phyloP scores from a whole-genome alignment of 2,888 invertebrate species.

The Lissonota sp. region DNA sequence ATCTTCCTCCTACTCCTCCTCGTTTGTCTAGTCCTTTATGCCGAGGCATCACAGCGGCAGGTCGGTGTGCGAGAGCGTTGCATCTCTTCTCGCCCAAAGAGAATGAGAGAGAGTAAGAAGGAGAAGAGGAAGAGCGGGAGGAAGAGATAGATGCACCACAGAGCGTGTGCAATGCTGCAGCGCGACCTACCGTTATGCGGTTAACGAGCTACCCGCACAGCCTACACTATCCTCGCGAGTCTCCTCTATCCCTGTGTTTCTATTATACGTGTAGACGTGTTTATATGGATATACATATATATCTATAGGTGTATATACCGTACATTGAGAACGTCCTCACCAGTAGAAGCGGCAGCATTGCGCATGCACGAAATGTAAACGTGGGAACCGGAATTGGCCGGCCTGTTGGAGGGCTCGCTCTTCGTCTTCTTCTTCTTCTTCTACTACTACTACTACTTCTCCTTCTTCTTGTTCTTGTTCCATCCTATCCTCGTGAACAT shows the following conservation, averaged over 20 bases:
- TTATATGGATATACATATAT: constrained; percentile 38
- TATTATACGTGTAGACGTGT: constrained; percentile 6
- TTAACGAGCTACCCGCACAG: constrained; percentile 83
- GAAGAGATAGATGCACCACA: constrained; percentile 46
- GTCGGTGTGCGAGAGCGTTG: constrained; percentile 59
- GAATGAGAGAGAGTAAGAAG: not conserved
- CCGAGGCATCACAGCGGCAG: constrained; percentile 61
- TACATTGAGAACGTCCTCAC: constrained; percentile 54
- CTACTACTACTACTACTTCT: constrained; percentile 36
- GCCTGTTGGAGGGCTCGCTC: constrained; percentile 62
- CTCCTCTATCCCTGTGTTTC: constrained; percentile 63
- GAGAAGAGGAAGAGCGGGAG: constrained; percentile 11
- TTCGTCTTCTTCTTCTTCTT: constrained; percentile 54
- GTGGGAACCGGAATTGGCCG: constrained; percentile 83
- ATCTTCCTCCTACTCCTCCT: constrained; percentile 37
- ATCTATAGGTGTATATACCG: too few relatives aligned
- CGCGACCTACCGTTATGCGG: constrained; percentile 83
- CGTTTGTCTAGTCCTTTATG: constrained; percentile 59
- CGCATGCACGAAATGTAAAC: constrained; percentile 84
- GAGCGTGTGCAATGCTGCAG: constrained; percentile 68
- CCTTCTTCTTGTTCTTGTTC: constrained; percentile 26
- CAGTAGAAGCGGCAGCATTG: constrained; percentile 74
- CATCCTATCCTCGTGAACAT: constrained; percentile 59
- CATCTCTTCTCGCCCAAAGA: constrained; percentile 53
- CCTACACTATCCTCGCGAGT: constrained; percentile 71